Base-by-base conservation (phyloP, 2,113 vertebrate genomes). In the Telmatochromis sp. region DNA sequence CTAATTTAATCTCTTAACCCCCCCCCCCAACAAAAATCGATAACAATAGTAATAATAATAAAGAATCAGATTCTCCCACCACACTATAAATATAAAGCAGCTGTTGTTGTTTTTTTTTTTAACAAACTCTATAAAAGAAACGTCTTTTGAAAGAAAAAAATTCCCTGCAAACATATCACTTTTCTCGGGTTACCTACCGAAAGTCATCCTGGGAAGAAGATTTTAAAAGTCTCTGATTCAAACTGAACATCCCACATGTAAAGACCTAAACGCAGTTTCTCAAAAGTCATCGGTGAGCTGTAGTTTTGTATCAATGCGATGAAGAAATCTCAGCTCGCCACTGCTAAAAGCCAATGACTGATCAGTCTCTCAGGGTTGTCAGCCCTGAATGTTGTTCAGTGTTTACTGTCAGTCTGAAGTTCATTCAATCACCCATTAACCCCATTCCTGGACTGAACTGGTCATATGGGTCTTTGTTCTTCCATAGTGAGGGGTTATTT, bases 191-290 rank as follows among this genome's bases (percentile, higher is more conserved):
- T 4, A 86, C 92, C 49, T 92, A 95, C 93, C 94, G 2, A 89
- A 79, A 83, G 92, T 91, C 94, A 94, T 95, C 65, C 57, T 37
- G 82, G 81, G 40, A 15, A 80, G 65, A 47, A 81, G 55, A 65
- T 10, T 83, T 15, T 7, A 55, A 86, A 26, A 6, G 51, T 37
- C 81, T 87, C 58, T 51, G 75, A 68, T 2, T 86, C n/a, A 15
- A 8, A 28, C 2, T 4, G 23, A 82, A 51, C 15, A 6, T 79
- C 21, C 54, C n/a, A 81, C 58, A 37, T 58, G 85, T 63, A 31
- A 35, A 49, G 55, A 70, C 63, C 19, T 33, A 9, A 45, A 51
- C 1, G 9, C 28, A 3, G 57, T n/a, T 60, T 49, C 14, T 45
- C 40, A 40, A 73, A 51, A 6, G 47, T 40, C 1, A 40, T 10